Conservation (phyloP, 1,140 invertebrate species). For the Polypedilum pembai region DNA sequence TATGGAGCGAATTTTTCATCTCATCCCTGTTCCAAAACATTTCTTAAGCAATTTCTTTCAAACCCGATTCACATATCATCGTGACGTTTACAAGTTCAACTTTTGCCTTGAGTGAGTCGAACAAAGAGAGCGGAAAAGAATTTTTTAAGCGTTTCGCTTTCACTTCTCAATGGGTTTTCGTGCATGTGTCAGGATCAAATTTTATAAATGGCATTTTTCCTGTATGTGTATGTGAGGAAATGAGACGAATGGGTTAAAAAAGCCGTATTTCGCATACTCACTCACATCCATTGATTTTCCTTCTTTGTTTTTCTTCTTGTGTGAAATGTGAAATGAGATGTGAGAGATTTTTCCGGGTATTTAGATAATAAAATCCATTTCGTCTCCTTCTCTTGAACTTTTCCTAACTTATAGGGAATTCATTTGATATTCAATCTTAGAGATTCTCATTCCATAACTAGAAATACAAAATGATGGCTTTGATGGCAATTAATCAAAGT, state of each 20-base stretch:
- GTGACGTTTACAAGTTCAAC: slow-evolving; percentile 14
- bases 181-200: slow-evolving; percentile 28
- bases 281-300: not conserved
- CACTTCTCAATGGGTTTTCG: slow-evolving; percentile 19
- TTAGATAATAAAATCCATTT: slow-evolving; percentile 3
- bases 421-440: slow-evolving; percentile 12
- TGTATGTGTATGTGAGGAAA: not conserved
- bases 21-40: not conserved
- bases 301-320: not conserved
- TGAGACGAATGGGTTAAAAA: slow-evolving; percentile 22
- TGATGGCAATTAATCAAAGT: slow-evolving; percentile 28
- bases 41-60: not conserved
- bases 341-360: slow-evolving; percentile 20
- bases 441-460: not conserved
- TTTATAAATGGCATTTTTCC: slow-evolving; percentile 26
- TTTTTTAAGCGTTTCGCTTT: not conserved
- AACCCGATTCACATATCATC: slow-evolving; percentile 27
- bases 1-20: slow-evolving; percentile 1
- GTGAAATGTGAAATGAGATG: slow-evolving; percentile 3
- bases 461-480: slow-evolving; percentile 14
- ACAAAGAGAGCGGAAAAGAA: slow-evolving; percentile 3
- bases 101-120: not conserved
- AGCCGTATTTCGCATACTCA: slow-evolving; percentile 3
- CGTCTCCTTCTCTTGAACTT: no score
- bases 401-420: not conserved